Evolutionary conservation across 35 echinoderm and acorn worm species (phyloP).

Genomic region (Acanthaster planci): DNA sequence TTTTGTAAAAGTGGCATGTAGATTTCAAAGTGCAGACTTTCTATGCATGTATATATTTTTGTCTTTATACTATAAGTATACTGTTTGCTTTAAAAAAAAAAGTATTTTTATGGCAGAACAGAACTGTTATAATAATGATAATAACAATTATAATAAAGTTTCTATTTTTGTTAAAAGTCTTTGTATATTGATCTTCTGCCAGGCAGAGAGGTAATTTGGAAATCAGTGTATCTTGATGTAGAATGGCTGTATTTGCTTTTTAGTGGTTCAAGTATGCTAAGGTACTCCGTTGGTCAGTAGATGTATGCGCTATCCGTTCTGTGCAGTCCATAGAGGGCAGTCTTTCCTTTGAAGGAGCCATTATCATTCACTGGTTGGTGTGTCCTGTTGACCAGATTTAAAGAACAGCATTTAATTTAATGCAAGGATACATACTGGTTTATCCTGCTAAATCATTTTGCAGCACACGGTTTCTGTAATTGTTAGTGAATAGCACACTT

Average conservation of each 20-base stretch:
- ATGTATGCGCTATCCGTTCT: too few species aligned
- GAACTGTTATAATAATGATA: background rate
- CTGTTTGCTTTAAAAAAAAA: constrained; percentile 14
- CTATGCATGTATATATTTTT: constrained; percentile 30
- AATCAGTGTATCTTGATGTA: background rate
- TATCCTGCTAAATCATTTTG: too few species aligned
- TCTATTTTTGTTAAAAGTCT: constrained; percentile 17
- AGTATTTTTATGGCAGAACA: constrained; percentile 19
- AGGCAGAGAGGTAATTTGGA: constrained; percentile 9
- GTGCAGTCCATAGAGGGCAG: too few species aligned
- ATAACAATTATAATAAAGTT: background rate
- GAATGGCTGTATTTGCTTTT: constrained; percentile 1
- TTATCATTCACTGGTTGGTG: too few species aligned
- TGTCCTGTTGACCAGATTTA: too few species aligned
- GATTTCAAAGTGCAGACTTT: constrained; percentile 20
- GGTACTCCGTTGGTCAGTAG: too few species aligned
- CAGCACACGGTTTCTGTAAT: too few species aligned
- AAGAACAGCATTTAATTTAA: too few species aligned
- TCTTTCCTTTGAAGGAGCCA: too few species aligned
- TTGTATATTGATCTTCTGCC: constrained; percentile 20
- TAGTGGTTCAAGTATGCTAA: background rate
- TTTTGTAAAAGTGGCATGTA: background rate
- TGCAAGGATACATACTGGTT: too few species aligned
- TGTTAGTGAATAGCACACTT: too few species aligned
- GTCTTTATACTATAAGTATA: constrained; percentile 34